Conservation (phyloP, 2,113 vertebrate species). For the Petromus typicus region DNA sequence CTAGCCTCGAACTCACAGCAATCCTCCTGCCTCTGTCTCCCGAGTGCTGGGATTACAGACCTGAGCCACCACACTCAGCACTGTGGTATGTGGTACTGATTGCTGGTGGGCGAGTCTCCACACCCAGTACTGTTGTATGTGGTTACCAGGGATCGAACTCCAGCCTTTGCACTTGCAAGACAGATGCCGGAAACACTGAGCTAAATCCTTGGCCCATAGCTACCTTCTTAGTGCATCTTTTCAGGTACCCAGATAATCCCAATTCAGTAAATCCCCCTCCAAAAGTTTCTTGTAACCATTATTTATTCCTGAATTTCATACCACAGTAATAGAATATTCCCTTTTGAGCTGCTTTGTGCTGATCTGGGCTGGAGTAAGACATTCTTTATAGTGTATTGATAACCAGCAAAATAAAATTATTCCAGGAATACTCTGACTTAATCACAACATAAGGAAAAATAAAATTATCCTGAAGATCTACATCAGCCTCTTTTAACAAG, state of each 20-base stretch:
- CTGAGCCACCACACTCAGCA: too few relatives aligned
- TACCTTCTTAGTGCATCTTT: not conserved
- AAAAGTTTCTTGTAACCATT: not conserved
- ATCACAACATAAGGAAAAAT: not conserved
- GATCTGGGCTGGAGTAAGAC: not conserved
- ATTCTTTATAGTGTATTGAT: not conserved
- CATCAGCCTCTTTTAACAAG: slow-evolving; percentile 39
- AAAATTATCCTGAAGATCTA: not conserved
- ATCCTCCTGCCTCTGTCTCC: too few relatives aligned
- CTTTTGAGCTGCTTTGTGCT: not conserved
- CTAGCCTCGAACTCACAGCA: too few relatives aligned
- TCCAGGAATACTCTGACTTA: not conserved
- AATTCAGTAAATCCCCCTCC: not conserved
- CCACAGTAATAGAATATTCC: not conserved
- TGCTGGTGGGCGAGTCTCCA: too few relatives aligned
- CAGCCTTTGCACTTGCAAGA: too few relatives aligned
- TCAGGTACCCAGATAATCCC: not conserved
- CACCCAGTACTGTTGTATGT: too few relatives aligned
- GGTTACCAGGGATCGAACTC: too few relatives aligned
- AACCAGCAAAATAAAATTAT: not conserved
- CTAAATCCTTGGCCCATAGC: too few relatives aligned
- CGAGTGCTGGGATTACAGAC: too few relatives aligned
- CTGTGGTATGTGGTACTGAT: too few relatives aligned
- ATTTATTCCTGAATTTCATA: slow-evolving; percentile 31
- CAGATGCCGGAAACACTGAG: too few relatives aligned